A percentile compares a stretch with the other conserved stretches of the same genome.
Evolutionary conservation across 2,888 invertebrate species (phyloP).

Genomic region (Drosophila aldrichi): DNA sequence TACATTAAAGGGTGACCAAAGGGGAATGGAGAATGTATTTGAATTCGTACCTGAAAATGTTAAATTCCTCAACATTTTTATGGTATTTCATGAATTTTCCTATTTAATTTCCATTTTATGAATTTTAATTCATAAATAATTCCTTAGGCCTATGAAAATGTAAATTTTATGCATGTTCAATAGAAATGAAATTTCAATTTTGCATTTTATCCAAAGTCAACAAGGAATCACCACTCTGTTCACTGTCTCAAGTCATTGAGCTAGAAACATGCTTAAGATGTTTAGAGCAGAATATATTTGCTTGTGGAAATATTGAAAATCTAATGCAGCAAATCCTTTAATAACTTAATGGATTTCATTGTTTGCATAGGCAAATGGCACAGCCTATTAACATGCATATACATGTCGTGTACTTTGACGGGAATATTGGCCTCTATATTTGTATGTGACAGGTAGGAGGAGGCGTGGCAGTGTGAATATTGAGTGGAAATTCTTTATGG

Average conservation of each 20-base stretch:
- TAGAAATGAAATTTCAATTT: slow-evolving; percentile 55
- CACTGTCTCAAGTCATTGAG: neutral
- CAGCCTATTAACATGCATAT: slow-evolving; percentile 30
- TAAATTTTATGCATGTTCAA: slow-evolving; percentile 69
- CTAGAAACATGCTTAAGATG: slow-evolving; percentile 2
- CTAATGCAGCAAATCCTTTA: slow-evolving; percentile 69
- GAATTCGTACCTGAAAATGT: neutral
- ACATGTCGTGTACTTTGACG: neutral
- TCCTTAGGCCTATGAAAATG: slow-evolving; percentile 34
- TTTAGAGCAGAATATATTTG: slow-evolving; percentile 14
- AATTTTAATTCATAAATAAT: neutral
- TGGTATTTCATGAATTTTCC: neutral
- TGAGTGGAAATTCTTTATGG: too few species aligned
- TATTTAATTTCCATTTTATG: slow-evolving; percentile 4
- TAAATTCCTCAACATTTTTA: neutral
- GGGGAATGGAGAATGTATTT: neutral
- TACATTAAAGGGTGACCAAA: neutral
- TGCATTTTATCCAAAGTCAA: slow-evolving; percentile 35
- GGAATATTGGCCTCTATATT: neutral
- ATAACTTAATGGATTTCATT: slow-evolving; percentile 78
- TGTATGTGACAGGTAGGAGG: neutral
- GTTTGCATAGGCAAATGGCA: slow-evolving; percentile 55
- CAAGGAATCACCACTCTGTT: neutral
- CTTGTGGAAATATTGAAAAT: slow-evolving; percentile 56
- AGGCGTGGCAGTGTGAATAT: neutral